Conservation (phyloP, 2,797 vertebrate species). For the Jordanella pulchra region DNA sequence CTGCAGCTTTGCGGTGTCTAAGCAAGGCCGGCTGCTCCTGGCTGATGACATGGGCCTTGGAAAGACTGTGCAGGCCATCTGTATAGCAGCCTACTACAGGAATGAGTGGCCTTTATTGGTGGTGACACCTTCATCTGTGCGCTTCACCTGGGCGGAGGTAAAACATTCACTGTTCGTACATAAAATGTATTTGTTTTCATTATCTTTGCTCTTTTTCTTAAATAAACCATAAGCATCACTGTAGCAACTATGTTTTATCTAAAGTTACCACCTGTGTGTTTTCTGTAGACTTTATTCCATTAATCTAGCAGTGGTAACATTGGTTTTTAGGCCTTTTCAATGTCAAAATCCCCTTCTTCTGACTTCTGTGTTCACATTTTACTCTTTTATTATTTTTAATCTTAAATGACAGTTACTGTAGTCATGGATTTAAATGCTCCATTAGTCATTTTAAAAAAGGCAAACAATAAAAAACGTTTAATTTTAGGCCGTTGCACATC, state of each 20-base stretch:
- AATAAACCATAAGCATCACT: too few relatives aligned
- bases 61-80: slow-evolving; percentile 97
- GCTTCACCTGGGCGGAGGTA: slow-evolving; percentile 98
- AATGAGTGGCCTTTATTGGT: slow-evolving; percentile 96
- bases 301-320: too few relatives aligned
- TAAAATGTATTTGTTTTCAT: neutral
- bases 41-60: slow-evolving; percentile 99
- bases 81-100: slow-evolving; percentile 92
- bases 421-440: neutral
- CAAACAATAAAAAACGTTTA: too few relatives aligned
- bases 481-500: too few relatives aligned
- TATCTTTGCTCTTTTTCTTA: too few relatives aligned
- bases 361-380: neutral
- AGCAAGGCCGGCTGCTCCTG: slow-evolving; percentile 91
- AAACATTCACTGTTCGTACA: neutral
- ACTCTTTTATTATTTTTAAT: neutral
- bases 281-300: too few relatives aligned
- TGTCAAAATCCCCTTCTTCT: neutral
- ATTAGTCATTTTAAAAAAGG: too few relatives aligned
- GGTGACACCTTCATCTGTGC: slow-evolving; percentile 91
- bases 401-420: neutral
- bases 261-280: too few relatives aligned
- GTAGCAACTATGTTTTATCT: too few relatives aligned
- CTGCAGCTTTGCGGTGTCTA: slow-evolving; percentile 89
- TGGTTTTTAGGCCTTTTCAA: neutral